Base-by-base conservation (phyloP, 2,797 vertebrate genomes). In the Aplochiton taeniatus region DNA sequence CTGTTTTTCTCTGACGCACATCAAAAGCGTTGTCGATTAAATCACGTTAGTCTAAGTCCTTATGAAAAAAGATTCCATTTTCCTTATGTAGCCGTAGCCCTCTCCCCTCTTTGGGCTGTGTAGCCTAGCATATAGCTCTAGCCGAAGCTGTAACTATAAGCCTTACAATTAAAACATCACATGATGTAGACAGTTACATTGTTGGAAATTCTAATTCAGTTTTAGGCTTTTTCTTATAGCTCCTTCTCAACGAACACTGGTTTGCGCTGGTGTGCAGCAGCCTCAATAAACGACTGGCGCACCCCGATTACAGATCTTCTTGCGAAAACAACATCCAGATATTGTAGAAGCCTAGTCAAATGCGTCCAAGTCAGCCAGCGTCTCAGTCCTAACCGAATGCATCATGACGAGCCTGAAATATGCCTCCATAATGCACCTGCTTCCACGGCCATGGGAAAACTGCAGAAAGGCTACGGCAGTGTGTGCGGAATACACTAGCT, bases 351-450 rank as follows among this genome's bases (percentile, higher is more conserved):
- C n/a, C n/a, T 67, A 45, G 74, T 51, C 81, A 69, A 14, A 61
- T 75, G 47, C 78, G 51, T 51, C 76, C 16, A 74, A 83, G 58
- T 63, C 78, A 67, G 86, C 78, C 85, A 75, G 87, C 62, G 69
- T 77, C 73, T 79, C 75, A 72, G 77, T 64, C 72, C 76, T 71
- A 44, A 70, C 65, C 58, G 74, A 76, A 80, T 73, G 83, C 88
- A 89, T 73, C 50, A 61, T 91, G 85, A 73, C 83, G 81, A 69
- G 46, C 57, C 54, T 66, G 56, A 61, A 62, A 79, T 65, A 61
- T 16, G 72, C 79, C 75, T 68, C 79, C 81, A 85, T 80, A 68
- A 66, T 86, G 84, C 91, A 93, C 91, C 91, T 93, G 92, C 85
- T 77, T 73, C 31, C 31, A 31, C 6, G 31, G n/a, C n/a, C n/a